Evolutionary conservation across 2,797 vertebrate genomes (phyloP), one percentile per base, ranked within the genome.

Genomic region (Crenichthys baileyi): DNA sequence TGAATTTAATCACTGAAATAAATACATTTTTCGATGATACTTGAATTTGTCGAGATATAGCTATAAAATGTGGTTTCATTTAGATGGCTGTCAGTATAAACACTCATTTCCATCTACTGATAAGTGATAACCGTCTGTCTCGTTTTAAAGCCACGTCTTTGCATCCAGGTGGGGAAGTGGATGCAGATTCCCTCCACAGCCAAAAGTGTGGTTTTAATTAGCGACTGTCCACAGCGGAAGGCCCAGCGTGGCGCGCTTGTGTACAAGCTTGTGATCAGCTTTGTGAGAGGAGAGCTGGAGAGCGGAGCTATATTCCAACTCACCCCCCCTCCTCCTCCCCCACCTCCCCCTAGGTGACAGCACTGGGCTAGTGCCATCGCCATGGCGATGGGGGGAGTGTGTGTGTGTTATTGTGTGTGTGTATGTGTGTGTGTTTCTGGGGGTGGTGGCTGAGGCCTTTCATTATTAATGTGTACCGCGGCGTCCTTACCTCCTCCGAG

Each of bases 391-490:
- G 90, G 93, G 93, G 88, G 84, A 81, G 90, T 86, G 85, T 77
- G 85, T 83, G 81, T 70, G 84, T 71, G 79, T 4, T 36, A 24
- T 48, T 46, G 83, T 82, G 76, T 75, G 76, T 75, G 79, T 78
- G 85, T 82, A 77, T 83, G 81, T 74, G 77, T 74, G 85, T 83
- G 85, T 79, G 84, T 65, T 76, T 84, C 84, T 79, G 68, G 83
- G 76, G 84, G 87, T 79, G 93, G 94, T 89, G 93, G 95, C 95
- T 93, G 93, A 95, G 95, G 94, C 95, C 94, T 95, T 96, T 95
- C 95, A 96, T 96, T 96, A 96, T 96, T 96, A 96, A 96, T 96
- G 95, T 94, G 95, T 93, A 94, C 95, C 95, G 91, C 92, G 94
- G 94, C 94, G 94, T 96, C 95, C 95, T 95, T 94, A 93, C 94